Conservation (phyloP, 2,797 vertebrate species). For the Agapornis canus region DNA sequence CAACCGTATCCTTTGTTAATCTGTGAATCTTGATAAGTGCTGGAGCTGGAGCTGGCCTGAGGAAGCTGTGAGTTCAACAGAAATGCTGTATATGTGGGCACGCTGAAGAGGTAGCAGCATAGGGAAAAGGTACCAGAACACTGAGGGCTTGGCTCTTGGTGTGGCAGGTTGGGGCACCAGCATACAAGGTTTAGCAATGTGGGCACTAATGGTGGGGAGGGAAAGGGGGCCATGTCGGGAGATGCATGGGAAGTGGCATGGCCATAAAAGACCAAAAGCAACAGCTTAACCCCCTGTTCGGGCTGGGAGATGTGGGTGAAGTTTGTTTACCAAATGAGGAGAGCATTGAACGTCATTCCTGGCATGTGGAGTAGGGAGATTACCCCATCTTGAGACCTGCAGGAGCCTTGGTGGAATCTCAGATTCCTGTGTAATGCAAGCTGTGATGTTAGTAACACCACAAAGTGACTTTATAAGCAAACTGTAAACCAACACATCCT, state of each 20-base stretch:
- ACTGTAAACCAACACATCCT: rapidly evolving
- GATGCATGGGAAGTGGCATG: rapidly evolving
- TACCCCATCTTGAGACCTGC: background rate
- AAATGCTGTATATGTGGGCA: background rate
- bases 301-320: background rate
- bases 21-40: background rate
- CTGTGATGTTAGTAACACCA: background rate
- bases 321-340: background rate
- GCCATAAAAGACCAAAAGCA: background rate
- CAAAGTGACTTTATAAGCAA: background rate
- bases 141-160: background rate
- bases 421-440: background rate
- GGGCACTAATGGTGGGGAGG: background rate
- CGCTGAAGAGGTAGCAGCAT: rapidly evolving
- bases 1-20: background rate
- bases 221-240: background rate
- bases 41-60: background rate
- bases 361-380: rapidly evolving
- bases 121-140: background rate
- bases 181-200: background rate
- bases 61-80: background rate
- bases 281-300: background rate
- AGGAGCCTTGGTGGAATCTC: background rate
- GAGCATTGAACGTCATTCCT: rapidly evolving
- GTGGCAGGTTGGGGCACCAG: background rate